These are phyloP conservation scores for Muntiacus muntjak DNA, from an alignment of 2,113 vertebrate genomes.

Conservation along the genomic window DNA sequence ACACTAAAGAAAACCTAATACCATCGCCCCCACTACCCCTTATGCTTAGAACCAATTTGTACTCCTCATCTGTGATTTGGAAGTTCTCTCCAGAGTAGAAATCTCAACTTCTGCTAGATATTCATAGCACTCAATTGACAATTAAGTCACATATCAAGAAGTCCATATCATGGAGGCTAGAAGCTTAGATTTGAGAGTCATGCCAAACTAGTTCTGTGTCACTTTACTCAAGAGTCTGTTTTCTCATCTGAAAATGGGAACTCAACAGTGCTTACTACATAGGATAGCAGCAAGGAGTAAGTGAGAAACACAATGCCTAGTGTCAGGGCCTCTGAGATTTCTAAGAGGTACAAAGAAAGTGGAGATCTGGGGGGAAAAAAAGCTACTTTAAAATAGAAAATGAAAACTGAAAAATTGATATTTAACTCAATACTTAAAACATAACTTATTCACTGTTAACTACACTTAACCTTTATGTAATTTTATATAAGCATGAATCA, in stretches of 20 bases:
- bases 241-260: background rate
- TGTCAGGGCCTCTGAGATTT: background rate
- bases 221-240: background rate
- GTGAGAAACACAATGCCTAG: background rate
- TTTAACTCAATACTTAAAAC: slow-evolving; percentile 22
- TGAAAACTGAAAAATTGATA: background rate
- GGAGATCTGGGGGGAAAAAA: background rate
- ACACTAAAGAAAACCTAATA: background rate
- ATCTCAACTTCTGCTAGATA: background rate
- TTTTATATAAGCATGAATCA: background rate
- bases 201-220: background rate
- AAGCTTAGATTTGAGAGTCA: background rate
- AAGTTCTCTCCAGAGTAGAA: background rate
- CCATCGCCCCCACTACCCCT: background rate
- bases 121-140: background rate
- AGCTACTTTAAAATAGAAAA: background rate
- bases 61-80: background rate
- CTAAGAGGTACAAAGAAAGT: background rate
- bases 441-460: background rate
- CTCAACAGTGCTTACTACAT: background rate
- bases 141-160: background rate
- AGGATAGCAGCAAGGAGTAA: background rate
- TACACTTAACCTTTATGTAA: background rate
- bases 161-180: background rate
- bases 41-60: background rate